These are phyloP conservation scores for Drosophila longiperda DNA, from an alignment of 2,888 invertebrate genomes.

Conservation along the genomic window DNA sequence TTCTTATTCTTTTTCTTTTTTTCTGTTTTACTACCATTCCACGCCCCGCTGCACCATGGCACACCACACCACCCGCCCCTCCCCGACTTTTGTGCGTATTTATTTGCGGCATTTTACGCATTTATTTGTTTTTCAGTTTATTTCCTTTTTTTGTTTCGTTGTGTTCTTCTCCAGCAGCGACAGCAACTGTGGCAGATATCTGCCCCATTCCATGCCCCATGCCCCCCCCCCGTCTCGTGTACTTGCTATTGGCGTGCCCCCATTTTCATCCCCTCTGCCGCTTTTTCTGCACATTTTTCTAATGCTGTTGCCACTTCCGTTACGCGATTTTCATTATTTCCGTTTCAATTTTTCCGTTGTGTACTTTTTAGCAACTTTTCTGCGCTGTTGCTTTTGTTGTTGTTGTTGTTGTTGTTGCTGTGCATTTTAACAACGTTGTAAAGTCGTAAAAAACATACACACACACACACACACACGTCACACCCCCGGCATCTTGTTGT, in stretches of 20 bases:
- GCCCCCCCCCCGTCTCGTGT: slow-evolving; percentile 23
- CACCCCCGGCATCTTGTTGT: background rate
- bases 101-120: slow-evolving; percentile 82
- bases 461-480: slow-evolving; percentile 13
- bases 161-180: slow-evolving; percentile 6
- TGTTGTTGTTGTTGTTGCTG: slow-evolving; percentile 31
- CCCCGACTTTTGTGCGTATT: slow-evolving; percentile 59
- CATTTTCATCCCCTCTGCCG: background rate
- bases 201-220: background rate
- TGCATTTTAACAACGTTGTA: slow-evolving; percentile 79
- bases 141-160: slow-evolving; percentile 48
- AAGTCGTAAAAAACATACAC: slow-evolving; percentile 71
- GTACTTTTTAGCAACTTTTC: slow-evolving; percentile 64
- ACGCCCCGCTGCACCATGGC: slow-evolving; percentile 21
- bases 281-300: slow-evolving; percentile 27
- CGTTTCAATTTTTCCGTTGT: slow-evolving; percentile 81
- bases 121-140: slow-evolving; percentile 76
- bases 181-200: slow-evolving; percentile 15
- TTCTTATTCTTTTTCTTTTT: background rate
- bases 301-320: slow-evolving; percentile 81
- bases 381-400: slow-evolving; percentile 27
- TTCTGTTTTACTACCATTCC: slow-evolving; percentile 16
- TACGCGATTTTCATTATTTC: slow-evolving; percentile 81
- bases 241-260: slow-evolving; percentile 50
- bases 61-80: background rate